Evolutionary conservation across 2,797 vertebrate species (phyloP).

Genomic region (Cuniculus paca): DNA sequence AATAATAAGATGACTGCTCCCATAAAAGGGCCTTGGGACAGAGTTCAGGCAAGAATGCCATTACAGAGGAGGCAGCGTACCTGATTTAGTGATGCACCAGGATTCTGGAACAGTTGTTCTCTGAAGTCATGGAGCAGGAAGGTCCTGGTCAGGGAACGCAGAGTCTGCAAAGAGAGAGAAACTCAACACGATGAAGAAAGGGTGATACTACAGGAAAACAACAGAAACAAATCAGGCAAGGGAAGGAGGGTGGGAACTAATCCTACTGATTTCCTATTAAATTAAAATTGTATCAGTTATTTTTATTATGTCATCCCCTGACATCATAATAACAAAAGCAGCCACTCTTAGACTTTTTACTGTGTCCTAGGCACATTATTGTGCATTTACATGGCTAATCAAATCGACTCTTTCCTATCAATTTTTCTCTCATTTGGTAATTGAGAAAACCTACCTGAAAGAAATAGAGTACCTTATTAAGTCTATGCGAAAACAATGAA

Average conservation of each 20-base stretch:
- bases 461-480: background rate
- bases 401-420: background rate
- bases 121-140: background rate
- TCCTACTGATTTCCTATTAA: background rate
- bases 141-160: background rate
- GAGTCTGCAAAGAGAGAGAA: background rate
- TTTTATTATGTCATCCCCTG: background rate
- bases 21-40: background rate
- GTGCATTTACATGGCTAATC: background rate
- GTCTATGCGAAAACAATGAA: background rate
- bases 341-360: background rate
- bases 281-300: background rate
- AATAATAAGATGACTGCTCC: background rate
- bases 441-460: slow-evolving; percentile 1
- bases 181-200: background rate
- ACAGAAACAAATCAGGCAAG: background rate
- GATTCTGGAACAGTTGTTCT: background rate
- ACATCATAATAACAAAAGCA: background rate
- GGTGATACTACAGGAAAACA: background rate
- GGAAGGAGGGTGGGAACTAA: background rate
- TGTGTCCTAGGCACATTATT: background rate
- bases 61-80: too few relatives aligned
- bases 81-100: background rate
- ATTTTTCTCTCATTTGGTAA: background rate
- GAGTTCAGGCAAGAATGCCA: background rate